Evolutionary conservation across 1,140 invertebrate genomes (phyloP), one percentile per base, ranked within the genome.

Genomic region (Potamilus streckersoni): DNA sequence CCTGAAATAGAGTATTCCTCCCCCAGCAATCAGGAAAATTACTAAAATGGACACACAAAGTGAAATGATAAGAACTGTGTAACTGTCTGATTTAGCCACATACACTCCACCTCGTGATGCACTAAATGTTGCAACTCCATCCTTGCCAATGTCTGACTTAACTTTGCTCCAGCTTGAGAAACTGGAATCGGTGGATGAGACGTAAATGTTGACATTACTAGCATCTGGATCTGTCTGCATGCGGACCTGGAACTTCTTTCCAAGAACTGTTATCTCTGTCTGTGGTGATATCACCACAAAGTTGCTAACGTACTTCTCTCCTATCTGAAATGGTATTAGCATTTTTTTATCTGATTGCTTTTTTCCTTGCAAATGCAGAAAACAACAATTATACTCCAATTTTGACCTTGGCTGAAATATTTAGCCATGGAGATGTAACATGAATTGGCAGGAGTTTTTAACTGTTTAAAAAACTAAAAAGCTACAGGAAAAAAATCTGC

Each of bases 241-340:
- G 15, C 76, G 64, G 14, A 87, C 23, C 0, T 75, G 73, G 49
- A 86, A 78, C 27, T 67, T 68, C 56, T 85, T 82, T 2, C 73
- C 78, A 20, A 76, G 60, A 14, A 71, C 66, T 0, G 81, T 76
- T 2, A 85, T 23, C 20, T 76, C 49, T 27, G 71, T 69, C 63
- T 87, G 80, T 15, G 88, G 88, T 59, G 73, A 76, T 20, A 89
- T 23, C 8, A 85, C 69, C 13, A 85, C 59, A 71, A 87, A 87
- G 57, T 86, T 78, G 79, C 88, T 89, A 38, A 84, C 85, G 80
- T 84, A 88, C 15, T 82, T 82, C 68, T 85, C 83, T 31, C 84
- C 87, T 66, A 79, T 76, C 87, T 89, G 73, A 19, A 82, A 86
- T 31, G 59, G 68, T 20, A 16, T 20, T 69, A 55, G 16, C n/a